Conservation (phyloP, 1,140 invertebrate species). For the Elysia chlorotica region DNA sequence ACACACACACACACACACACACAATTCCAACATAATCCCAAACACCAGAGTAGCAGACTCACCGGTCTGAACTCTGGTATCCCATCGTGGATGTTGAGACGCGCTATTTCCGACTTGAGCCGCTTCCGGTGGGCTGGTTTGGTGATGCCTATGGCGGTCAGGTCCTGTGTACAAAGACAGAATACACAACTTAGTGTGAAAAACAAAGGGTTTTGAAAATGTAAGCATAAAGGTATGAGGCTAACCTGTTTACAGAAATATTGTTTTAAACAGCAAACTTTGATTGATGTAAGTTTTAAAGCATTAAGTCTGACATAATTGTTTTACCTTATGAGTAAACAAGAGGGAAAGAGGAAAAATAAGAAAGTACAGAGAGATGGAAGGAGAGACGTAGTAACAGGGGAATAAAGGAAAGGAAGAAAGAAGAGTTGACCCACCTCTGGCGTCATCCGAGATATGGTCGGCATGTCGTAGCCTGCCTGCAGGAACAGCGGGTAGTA, state of each 20-base stretch:
- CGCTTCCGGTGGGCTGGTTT: slow-evolving; percentile 96
- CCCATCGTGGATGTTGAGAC: slow-evolving; percentile 89
- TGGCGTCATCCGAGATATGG: slow-evolving; percentile 96
- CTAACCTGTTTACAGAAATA: no score
- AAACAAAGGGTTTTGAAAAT: not conserved
- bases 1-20: no score
- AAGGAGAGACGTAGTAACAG: no score
- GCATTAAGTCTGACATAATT: no score
- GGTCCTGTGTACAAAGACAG: slow-evolving; percentile 65
- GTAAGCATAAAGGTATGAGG: no score
- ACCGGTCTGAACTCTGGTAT: slow-evolving; percentile 62
- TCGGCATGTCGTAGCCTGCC: slow-evolving; percentile 97
- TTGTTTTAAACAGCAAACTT: not conserved
- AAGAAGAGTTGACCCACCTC: slow-evolving; percentile 79
- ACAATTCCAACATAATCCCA: not conserved
- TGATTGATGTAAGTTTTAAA: no score
- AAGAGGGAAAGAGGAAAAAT: no score
- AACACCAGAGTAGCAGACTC: no score
- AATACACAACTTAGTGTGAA: no score
- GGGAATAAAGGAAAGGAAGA: no score
- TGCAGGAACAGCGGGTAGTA: slow-evolving; percentile 92
- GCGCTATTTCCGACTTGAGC: slow-evolving; percentile 94
- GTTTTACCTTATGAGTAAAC: no score
- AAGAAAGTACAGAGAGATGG: no score
- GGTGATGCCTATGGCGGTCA: slow-evolving; percentile 85